Conservation (phyloP, 2,888 invertebrate genomes). For the Entomobrya multifasciata region DNA sequence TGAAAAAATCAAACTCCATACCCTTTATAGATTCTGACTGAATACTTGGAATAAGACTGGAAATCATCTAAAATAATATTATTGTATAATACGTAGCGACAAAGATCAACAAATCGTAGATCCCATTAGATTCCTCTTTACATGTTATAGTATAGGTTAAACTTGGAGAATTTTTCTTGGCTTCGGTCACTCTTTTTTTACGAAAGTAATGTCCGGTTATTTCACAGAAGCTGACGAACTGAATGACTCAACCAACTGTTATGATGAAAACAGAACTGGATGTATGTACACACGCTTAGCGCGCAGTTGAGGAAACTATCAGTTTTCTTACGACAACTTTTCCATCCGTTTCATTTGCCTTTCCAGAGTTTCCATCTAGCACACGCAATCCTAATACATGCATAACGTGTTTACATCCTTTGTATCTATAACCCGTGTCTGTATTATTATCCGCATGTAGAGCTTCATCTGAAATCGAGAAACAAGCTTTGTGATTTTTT, state of each 20-base stretch:
- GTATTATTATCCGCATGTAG: background rate
- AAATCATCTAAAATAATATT: background rate
- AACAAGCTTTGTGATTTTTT: constrained; percentile 28
- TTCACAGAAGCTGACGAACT: constrained; percentile 47
- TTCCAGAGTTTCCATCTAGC: background rate
- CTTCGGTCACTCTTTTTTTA: background rate
- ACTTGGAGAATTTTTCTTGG: no score
- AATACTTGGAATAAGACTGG: background rate
- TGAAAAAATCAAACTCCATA: no score
- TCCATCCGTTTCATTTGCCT: constrained; percentile 46
- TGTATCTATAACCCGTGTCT: background rate
- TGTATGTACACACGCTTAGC: no score
- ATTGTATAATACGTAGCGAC: constrained; percentile 16
- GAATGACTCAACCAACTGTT: constrained; percentile 26
- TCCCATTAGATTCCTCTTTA: background rate
- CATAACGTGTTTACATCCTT: background rate
- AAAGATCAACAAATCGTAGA: constrained; percentile 1
- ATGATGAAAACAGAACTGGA: background rate
- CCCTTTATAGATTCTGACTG: no score
- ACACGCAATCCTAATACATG: background rate
- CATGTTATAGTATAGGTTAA: no score
- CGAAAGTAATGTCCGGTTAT: constrained; percentile 7
- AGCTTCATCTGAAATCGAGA: background rate
- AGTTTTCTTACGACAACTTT: constrained; percentile 38
- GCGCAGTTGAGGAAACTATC: constrained; percentile 42